These are phyloP conservation scores for Gyps fulvus DNA, from an alignment of 2,113 vertebrate species.

Conservation along the genomic window DNA sequence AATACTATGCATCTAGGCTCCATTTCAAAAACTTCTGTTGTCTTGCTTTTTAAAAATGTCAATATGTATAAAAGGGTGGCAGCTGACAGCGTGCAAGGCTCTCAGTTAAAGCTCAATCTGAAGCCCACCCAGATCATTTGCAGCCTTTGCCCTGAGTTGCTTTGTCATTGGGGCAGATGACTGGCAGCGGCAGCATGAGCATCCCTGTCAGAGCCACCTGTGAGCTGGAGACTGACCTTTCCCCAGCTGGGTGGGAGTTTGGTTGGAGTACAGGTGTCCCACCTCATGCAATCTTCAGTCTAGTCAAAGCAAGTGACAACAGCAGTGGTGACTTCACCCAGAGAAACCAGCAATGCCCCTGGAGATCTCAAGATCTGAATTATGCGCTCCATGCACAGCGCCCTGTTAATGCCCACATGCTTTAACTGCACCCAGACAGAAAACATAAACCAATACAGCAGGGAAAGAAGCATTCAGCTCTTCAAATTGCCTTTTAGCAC, in stretches of 20 bases:
- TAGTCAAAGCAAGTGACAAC: not conserved
- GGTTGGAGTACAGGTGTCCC: not conserved
- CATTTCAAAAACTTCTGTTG: conserved; percentile 39
- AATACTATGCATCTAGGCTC: conserved; percentile 25
- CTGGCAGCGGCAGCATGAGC: accelerated
- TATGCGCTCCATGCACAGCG: accelerated
- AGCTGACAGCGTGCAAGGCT: not conserved
- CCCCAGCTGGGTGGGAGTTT: not conserved
- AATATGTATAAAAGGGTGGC: not conserved
- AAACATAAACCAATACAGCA: not conserved
- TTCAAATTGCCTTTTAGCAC: not conserved
- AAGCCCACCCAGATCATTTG: conserved; percentile 13
- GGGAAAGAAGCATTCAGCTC: not conserved
- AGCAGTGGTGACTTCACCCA: not conserved
- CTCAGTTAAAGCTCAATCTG: accelerated
- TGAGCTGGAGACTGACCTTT: not conserved
- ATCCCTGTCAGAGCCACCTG: not conserved
- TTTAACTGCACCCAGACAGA: not conserved
- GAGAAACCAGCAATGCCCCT: accelerated
- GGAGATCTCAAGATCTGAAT: not conserved
- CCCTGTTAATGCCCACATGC: not conserved
- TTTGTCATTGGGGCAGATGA: not conserved
- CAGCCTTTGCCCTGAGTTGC: not conserved
- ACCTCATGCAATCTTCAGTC: not conserved
- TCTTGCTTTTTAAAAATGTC: conserved; percentile 21